These are phyloP conservation scores for Gymnocypris eckloni DNA, from an alignment of 2,797 vertebrate genomes.

Conservation along the genomic window DNA sequence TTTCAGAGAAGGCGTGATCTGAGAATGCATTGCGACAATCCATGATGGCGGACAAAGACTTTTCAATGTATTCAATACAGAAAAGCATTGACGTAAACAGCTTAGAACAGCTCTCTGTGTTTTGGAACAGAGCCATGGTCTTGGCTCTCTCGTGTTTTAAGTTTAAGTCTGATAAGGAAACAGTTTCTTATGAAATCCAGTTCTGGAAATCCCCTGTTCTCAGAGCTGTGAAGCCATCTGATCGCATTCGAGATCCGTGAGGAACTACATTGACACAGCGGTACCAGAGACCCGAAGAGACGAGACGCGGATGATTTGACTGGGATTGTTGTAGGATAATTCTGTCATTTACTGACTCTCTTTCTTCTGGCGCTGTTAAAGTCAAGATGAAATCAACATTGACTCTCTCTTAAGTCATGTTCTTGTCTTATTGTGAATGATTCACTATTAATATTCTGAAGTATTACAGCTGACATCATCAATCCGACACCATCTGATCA, in stretches of 20 bases:
- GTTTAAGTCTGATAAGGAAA: background rate
- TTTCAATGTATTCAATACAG: background rate
- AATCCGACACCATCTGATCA: background rate
- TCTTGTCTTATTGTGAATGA: background rate
- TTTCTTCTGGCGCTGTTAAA: background rate
- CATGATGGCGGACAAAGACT: background rate
- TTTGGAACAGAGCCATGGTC: background rate
- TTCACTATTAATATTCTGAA: background rate
- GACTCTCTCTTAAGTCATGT: background rate
- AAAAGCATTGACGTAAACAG: background rate
- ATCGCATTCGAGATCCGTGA: background rate
- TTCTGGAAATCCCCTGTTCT: background rate
- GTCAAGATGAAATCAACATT: background rate
- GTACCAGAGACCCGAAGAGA: background rate
- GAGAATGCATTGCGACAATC: background rate
- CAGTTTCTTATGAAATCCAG: slow-evolving; percentile 3
- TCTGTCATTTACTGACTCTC: background rate
- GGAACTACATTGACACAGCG: background rate
- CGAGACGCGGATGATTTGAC: background rate
- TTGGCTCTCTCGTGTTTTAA: background rate
- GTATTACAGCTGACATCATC: too few relatives aligned
- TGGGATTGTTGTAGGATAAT: background rate
- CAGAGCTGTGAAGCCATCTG: background rate
- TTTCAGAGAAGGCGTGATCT: background rate
- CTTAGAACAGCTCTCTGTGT: background rate